Conservation (phyloP, 2,113 vertebrate genomes). For the Paraplagusia blochii region DNA sequence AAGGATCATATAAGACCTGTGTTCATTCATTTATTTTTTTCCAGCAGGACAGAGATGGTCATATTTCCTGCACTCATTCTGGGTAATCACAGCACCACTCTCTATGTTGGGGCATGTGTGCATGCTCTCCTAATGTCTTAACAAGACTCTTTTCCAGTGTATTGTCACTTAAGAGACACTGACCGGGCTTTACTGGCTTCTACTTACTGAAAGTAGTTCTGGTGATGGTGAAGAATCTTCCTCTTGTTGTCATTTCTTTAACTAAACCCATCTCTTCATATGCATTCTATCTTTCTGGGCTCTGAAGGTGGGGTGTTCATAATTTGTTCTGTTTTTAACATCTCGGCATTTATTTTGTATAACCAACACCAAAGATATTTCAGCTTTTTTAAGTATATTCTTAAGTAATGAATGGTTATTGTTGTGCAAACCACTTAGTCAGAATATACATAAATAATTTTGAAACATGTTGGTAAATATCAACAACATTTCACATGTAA, state of each 20-base stretch:
- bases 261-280: not conserved
- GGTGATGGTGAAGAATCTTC: not conserved
- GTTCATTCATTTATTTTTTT: conserved; percentile 61
- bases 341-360: too few species aligned
- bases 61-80: conserved; percentile 86
- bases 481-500: too few species aligned
- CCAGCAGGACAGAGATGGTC: conserved; percentile 88
- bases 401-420: too few species aligned
- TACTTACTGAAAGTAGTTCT: conserved; percentile 35
- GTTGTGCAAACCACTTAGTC: too few species aligned
- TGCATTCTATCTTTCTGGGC: not conserved
- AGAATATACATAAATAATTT: too few species aligned
- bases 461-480: too few species aligned
- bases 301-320: too few species aligned
- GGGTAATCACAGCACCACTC: conserved; percentile 76
- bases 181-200: conserved; percentile 51
- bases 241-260: not conserved
- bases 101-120: conserved; percentile 50
- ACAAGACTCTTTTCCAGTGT: conserved; percentile 20
- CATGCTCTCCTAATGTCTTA: conserved; percentile 54
- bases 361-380: too few species aligned
- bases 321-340: too few species aligned
- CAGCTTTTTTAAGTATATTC: too few species aligned
- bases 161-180: conserved; percentile 24
- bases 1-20: conserved; percentile 29